Evolutionary conservation across 30 jellyfish, hydroid and myxozoan species (phyloP).

Genomic region (Rhopilema esculentum): DNA sequence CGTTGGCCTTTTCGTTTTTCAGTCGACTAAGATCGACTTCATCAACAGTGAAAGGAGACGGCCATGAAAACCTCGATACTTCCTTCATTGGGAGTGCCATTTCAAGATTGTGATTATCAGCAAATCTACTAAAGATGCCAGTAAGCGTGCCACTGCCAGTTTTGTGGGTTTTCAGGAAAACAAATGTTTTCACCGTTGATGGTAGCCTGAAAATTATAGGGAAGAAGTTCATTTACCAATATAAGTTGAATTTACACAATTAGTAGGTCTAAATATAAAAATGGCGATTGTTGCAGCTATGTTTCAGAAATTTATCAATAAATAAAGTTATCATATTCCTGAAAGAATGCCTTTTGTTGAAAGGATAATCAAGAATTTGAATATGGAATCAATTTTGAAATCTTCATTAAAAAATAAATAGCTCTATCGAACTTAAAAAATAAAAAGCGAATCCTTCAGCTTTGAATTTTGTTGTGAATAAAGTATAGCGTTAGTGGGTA

Average conservation of each 20-base stretch:
- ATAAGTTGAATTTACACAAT: too few species aligned
- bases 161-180: slow-evolving; percentile 85
- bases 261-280: too few species aligned
- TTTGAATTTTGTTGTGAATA: too few species aligned
- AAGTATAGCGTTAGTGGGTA: not conserved
- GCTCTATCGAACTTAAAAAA: too few species aligned
- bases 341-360: too few species aligned
- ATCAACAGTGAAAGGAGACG: slow-evolving; percentile 49
- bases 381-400: too few species aligned
- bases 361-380: too few species aligned
- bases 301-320: too few species aligned
- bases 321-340: not conserved
- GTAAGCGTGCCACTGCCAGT: slow-evolving; percentile 87
- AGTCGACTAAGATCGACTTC: slow-evolving; percentile 76
- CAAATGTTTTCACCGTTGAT: slow-evolving; percentile 29
- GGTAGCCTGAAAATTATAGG: slow-evolving; percentile 4
- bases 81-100: slow-evolving; percentile 71
- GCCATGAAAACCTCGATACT: slow-evolving; percentile 75
- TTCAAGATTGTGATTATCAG: slow-evolving; percentile 59
- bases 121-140: slow-evolving; percentile 74
- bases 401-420: too few species aligned
- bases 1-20: slow-evolving; percentile 63
- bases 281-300: too few species aligned
- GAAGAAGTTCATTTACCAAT: not conserved
- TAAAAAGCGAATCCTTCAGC: too few species aligned